Conservation (phyloP, 2,113 vertebrate genomes). For the Gavia stellata region DNA sequence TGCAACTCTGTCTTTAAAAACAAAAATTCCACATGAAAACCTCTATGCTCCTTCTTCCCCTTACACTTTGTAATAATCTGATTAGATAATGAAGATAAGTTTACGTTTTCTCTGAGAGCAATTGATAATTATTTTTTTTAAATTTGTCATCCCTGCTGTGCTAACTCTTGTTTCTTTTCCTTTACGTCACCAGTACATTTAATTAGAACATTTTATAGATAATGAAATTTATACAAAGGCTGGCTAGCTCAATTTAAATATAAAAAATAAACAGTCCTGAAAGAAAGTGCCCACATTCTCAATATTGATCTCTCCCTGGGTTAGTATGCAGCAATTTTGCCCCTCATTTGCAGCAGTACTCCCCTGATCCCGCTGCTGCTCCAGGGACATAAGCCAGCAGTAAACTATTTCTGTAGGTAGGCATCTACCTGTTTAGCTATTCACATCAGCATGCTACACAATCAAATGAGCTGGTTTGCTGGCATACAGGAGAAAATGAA, state of each 20-base stretch:
- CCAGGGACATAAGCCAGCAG: not conserved
- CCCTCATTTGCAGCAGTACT: not conserved
- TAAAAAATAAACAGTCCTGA: not conserved
- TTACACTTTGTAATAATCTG: not conserved
- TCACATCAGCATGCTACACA: not conserved
- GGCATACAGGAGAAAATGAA: not conserved
- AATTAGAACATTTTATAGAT: not conserved
- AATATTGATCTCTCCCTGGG: not conserved
- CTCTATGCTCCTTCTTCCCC: not conserved
- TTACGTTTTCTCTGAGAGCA: not conserved
- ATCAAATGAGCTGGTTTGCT: not conserved
- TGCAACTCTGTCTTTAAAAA: not conserved
- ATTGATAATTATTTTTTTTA: accelerated
- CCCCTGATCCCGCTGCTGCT: not conserved
- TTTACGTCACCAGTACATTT: not conserved
- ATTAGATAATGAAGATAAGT: not conserved
- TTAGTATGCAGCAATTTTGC: not conserved
- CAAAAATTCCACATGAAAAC: not conserved
- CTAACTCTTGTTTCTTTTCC: not conserved
- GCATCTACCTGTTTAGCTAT: not conserved
- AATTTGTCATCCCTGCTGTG: not conserved
- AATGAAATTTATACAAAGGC: not conserved
- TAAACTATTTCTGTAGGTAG: not conserved
- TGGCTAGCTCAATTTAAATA: not conserved
- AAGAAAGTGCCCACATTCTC: not conserved